Conservation (phyloP, 2,113 vertebrate species). For the Coreoperca whiteheadi region DNA sequence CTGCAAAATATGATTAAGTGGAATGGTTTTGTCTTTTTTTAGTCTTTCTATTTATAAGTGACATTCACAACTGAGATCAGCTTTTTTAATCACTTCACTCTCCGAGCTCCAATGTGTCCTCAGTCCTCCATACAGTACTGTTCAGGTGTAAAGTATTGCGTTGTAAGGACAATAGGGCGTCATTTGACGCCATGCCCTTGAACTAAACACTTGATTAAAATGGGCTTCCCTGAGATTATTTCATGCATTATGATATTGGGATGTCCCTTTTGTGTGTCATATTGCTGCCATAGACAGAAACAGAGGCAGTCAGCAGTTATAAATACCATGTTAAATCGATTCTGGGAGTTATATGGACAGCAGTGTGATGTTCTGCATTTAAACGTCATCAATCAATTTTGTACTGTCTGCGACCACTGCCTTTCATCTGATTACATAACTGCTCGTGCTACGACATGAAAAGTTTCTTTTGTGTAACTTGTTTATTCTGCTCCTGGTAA, state of each 20-base stretch:
- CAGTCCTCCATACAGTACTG: not conserved
- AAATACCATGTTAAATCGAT: conserved; percentile 14
- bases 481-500: conserved; percentile 21
- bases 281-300: conserved; percentile 26
- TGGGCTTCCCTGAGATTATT: conserved; percentile 56
- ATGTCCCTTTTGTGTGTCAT: conserved; percentile 8
- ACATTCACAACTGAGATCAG: conserved; percentile 22
- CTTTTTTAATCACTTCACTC: conserved; percentile 19
- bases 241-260: conserved; percentile 50
- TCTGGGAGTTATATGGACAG: conserved; percentile 1
- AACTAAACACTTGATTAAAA: conserved; percentile 53
- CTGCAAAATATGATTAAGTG: not conserved
- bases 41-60: conserved; percentile 1
- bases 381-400: conserved; percentile 39
- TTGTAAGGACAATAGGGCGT: conserved; percentile 6
- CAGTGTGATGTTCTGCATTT: conserved; percentile 42
- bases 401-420: conserved; percentile 9
- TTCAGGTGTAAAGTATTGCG: conserved; percentile 11
- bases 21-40: not conserved
- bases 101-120: conserved; percentile 14
- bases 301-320: conserved; percentile 1
- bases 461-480: conserved; percentile 31
- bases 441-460: not conserved
- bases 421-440: conserved; percentile 45
- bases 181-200: conserved; percentile 42